Evolutionary conservation across 2,113 vertebrate species (phyloP).

Genomic region (Vicugna pacos): DNA sequence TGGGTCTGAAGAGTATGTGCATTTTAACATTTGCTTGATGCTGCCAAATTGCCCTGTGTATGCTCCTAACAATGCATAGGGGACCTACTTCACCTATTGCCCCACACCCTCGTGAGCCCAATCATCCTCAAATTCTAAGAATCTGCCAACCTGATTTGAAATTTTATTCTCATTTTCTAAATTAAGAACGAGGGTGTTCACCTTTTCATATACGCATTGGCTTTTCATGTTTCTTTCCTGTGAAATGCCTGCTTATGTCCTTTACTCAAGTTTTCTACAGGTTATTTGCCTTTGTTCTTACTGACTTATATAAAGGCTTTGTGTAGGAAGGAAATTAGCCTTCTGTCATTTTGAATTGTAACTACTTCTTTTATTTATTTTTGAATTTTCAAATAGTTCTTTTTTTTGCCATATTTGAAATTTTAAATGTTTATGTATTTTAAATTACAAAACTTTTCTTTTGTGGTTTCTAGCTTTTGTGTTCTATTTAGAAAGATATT

Average conservation of each 20-base stretch:
- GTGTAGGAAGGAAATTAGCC: not conserved
- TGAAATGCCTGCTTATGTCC: not conserved
- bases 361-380: not conserved
- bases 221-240: not conserved
- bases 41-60: not conserved
- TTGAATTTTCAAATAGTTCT: not conserved
- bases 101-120: not conserved
- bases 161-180: constrained; percentile 47
- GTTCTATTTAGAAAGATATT: not conserved
- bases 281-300: not conserved
- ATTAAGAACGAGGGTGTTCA: not conserved
- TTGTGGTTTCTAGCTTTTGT: not conserved
- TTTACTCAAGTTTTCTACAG: not conserved
- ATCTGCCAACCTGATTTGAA: not conserved
- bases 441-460: not conserved
- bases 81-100: not conserved
- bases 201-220: not conserved
- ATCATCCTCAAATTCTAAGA: not conserved
- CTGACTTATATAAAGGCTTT: not conserved
- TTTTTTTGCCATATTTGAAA: not conserved
- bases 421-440: constrained; percentile 18
- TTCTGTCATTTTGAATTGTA: constrained; percentile 8
- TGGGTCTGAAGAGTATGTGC: not conserved
- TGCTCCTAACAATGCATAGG: not conserved
- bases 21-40: constrained; percentile 12